Evolutionary conservation across 2,113 vertebrate species (phyloP), one percentile per base, ranked within the genome.

Genomic region (Aspiorhynchus laticeps): DNA sequence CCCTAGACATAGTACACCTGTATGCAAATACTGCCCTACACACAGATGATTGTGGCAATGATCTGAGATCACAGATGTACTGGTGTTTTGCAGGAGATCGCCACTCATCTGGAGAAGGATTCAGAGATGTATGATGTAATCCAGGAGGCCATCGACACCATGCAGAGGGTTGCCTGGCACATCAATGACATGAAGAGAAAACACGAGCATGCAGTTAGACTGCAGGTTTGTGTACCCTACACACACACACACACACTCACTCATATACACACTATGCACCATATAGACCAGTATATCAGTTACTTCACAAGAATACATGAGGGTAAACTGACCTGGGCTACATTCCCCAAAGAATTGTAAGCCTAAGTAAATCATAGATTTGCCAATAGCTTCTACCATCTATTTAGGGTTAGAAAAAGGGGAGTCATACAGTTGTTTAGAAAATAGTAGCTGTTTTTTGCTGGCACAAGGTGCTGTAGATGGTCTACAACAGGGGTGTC

Each of bases 171-270:
- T 43, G 98, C 98, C 26, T 98, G 98, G 98, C 98, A 99, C 93
- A 99, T 99, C 94, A 99, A 99, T 56, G 98, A 99, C 93, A 99
- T 99, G 98, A 99, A 99, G 93, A 96, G 98, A 93, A 99, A 98
- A 43, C 98, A 99, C 0, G 98, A 99, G 89, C 98, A 99, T 0
- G 97, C 97, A 0, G 94, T 99, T 24, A 94, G 98, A 86, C 88
- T 99, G 61, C 98, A 99, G 95, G 98, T 84, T 31, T 21, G 81
- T 83, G 43, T 99, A 93, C 88, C 87, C 90, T 28, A 84, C 51
- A 71, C 61, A 80, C 61, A 74, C 28, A 10, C 43, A 43, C 43
- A 43, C 43, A 81, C 61, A 73, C 51, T 76, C 63, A 74, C 31
- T 26, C 51, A 61, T 43, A 48, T 14, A 74, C 75, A 83, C 51